Conservation (phyloP, 1,140 invertebrate genomes). For the Myzus persicae region DNA sequence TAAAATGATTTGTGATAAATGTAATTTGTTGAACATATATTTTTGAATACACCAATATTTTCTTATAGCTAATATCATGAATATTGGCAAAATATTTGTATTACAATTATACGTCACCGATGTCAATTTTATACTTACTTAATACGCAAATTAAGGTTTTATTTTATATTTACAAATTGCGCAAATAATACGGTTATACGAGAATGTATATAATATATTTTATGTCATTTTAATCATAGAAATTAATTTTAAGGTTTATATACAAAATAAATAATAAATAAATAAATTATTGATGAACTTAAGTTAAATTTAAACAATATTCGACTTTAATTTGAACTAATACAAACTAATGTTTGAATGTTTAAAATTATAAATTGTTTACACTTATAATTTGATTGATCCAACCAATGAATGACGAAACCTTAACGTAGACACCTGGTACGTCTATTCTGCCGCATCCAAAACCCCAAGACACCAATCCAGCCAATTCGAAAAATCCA, state of each 20-base stretch:
- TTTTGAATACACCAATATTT: not conserved
- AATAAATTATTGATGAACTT: not conserved
- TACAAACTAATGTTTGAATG: not conserved
- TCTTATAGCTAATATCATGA: not conserved
- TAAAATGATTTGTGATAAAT: conserved; percentile 2
- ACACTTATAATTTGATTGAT: conserved; percentile 97
- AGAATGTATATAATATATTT: not conserved
- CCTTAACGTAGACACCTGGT: conserved; percentile 93
- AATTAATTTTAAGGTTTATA: not conserved
- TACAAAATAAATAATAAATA: conserved; percentile 36
- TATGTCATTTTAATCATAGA: not conserved
- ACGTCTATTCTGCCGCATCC: conserved; percentile 88
- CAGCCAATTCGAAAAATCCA: conserved; percentile 89
- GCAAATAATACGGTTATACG: not conserved
- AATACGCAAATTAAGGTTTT: not conserved
- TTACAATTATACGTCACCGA: not conserved
- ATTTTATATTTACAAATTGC: conserved; percentile 24
- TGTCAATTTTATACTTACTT: not conserved
- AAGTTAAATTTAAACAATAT: not conserved
- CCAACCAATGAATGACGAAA: conserved; percentile 93
- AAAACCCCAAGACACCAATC: conserved; percentile 91
- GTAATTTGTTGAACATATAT: conserved; percentile 2
- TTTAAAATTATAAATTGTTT: conserved; percentile 77
- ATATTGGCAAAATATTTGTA: not conserved
- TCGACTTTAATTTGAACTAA: not conserved